A percentile compares a stretch with the other conserved stretches of the same genome.
Conservation (phyloP, 2,113 vertebrate genomes). For the Sander lucioperca region DNA sequence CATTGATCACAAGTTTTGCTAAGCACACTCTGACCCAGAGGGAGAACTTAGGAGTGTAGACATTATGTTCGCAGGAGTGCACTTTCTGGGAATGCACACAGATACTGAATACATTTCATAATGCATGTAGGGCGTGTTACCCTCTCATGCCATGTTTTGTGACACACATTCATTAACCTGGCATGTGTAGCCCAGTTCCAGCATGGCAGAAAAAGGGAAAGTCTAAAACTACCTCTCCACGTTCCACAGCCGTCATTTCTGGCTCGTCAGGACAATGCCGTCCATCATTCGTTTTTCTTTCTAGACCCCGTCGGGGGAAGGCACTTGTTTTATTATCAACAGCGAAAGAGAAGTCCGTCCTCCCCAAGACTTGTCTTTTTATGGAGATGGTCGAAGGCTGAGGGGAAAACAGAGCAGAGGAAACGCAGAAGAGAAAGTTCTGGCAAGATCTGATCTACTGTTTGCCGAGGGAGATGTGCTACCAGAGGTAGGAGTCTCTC, state of each 20-base stretch:
- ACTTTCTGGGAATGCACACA: constrained; percentile 27
- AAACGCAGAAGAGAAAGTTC: constrained; percentile 59
- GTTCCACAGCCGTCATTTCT: constrained; percentile 53
- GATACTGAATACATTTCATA: background rate
- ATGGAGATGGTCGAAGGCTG: constrained; percentile 68
- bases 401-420: constrained; percentile 23
- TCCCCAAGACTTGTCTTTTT: constrained; percentile 78
- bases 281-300: constrained; percentile 45
- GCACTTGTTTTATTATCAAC: constrained; percentile 78
- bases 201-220: background rate
- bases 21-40: constrained; percentile 51
- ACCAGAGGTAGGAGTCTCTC: constrained; percentile 22
- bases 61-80: constrained; percentile 31
- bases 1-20: constrained; percentile 63
- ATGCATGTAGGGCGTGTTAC: background rate
- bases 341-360: constrained; percentile 64
- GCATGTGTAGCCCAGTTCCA: too few relatives aligned
- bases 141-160: constrained; percentile 6
- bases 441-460: constrained; percentile 51
- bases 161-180: constrained; percentile 15
- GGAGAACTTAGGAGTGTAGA: constrained; percentile 33
- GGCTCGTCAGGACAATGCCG: constrained; percentile 60
- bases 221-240: background rate
- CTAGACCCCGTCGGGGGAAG: constrained; percentile 50
- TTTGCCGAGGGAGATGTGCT: constrained; percentile 43